These are phyloP conservation scores for Vesta saturnalis DNA, from an alignment of 2,888 invertebrate species.

Conservation along the genomic window DNA sequence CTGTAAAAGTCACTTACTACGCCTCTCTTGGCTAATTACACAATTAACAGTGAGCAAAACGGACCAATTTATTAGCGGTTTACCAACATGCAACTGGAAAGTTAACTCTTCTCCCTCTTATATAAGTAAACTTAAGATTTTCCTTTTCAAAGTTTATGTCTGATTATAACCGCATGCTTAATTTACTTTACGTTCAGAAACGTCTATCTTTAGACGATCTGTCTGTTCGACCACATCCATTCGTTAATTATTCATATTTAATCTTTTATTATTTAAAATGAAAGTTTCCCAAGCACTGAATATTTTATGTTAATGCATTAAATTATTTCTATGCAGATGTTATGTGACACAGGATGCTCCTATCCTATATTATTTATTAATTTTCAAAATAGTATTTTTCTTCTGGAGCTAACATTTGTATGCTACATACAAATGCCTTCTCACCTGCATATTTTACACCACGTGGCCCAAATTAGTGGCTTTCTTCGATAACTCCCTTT, in stretches of 20 bases:
- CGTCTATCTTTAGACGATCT: constrained; percentile 14
- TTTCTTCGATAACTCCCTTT: too few species aligned
- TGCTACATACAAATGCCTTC: too few species aligned
- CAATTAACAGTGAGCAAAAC: constrained; percentile 49
- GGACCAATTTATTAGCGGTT: constrained; percentile 48
- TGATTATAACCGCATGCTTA: constrained; percentile 4
- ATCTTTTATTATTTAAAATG: too few species aligned
- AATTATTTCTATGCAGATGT: too few species aligned
- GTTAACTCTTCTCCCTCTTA: constrained; percentile 37
- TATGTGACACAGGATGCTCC: too few species aligned
- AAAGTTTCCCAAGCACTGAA: too few species aligned
- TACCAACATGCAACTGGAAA: constrained; percentile 47
- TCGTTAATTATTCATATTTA: not conserved
- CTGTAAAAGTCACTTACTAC: constrained; percentile 44
- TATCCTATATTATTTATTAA: too few species aligned
- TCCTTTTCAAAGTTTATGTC: constrained; percentile 6
- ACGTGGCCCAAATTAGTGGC: too few species aligned
- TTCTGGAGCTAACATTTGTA: too few species aligned
- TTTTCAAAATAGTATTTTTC: too few species aligned
- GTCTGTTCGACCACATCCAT: constrained; percentile 4
- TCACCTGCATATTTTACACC: too few species aligned
- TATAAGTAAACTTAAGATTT: not conserved
- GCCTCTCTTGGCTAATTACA: constrained; percentile 46
- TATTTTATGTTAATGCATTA: too few species aligned
- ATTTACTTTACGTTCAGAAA: constrained; percentile 9